These are phyloP conservation scores for Choristoneura rosaceana DNA, from an alignment of 2,888 invertebrate genomes.

Conservation along the genomic window DNA sequence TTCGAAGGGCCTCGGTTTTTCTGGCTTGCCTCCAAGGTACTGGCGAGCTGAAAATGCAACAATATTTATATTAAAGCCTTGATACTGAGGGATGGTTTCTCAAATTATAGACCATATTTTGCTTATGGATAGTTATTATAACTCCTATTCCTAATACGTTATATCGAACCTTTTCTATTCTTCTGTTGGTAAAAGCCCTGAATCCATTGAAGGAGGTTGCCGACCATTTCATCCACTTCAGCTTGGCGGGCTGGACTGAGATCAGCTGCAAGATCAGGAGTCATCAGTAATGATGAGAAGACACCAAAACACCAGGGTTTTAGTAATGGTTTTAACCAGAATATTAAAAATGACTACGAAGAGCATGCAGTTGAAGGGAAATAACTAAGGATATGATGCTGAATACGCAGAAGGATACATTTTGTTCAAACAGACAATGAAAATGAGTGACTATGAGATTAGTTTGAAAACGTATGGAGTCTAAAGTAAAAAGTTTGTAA, in stretches of 20 bases:
- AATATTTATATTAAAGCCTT: slow-evolving; percentile 9
- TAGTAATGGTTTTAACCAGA: slow-evolving; percentile 32
- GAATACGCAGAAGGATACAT: neutral
- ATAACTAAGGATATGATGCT: neutral
- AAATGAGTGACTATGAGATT: neutral
- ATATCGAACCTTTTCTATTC: slow-evolving; percentile 80
- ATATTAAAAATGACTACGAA: slow-evolving; percentile 3
- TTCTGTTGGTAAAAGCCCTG: slow-evolving; percentile 89
- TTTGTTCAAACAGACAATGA: neutral
- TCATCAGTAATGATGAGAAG: slow-evolving; percentile 55
- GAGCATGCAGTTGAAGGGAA: slow-evolving; percentile 1
- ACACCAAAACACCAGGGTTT: slow-evolving; percentile 17
- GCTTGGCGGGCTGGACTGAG: slow-evolving; percentile 76
- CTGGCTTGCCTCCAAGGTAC: slow-evolving; percentile 87
- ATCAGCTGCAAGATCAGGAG: slow-evolving; percentile 76
- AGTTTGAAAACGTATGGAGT: neutral
- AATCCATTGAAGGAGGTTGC: slow-evolving; percentile 90
- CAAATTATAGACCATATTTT: neutral
- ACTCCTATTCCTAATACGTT: slow-evolving; percentile 19
- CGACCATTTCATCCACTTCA: slow-evolving; percentile 89
- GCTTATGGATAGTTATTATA: neutral
- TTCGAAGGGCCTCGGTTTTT: slow-evolving; percentile 90
- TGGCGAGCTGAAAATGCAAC: slow-evolving; percentile 86
- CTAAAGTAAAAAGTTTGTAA: neutral
- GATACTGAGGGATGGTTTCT: no score